phyloP scores from a whole-genome alignment of 2,888 invertebrate genomes.

The Mongoloraphidia duomilia region DNA sequence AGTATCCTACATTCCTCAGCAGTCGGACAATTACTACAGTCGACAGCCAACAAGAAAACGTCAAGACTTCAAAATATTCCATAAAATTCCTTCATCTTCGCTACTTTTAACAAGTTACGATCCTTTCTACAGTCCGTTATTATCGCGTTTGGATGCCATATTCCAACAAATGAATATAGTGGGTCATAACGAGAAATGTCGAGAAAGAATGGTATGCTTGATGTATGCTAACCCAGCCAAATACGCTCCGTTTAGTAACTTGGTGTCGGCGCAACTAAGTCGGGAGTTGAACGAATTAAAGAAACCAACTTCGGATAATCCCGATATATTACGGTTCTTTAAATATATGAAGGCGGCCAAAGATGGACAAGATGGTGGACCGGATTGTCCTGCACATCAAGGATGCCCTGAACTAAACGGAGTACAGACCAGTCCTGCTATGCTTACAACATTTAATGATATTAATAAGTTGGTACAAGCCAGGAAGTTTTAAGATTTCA shows the following conservation, averaged over 20 bases:
- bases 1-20: slow-evolving; percentile 43
- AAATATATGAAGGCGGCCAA: slow-evolving; percentile 82
- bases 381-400: slow-evolving; percentile 51
- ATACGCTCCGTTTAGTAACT: slow-evolving; percentile 78
- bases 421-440: slow-evolving; percentile 57
- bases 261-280: slow-evolving; percentile 77
- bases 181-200: slow-evolving; percentile 49
- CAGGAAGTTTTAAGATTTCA: slow-evolving; percentile 36
- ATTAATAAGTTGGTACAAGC: slow-evolving; percentile 79
- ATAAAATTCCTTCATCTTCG: slow-evolving; percentile 72
- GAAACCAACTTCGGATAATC: slow-evolving; percentile 73
- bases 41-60: slow-evolving; percentile 33
- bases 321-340: slow-evolving; percentile 77
- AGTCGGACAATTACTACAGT: slow-evolving; percentile 47
- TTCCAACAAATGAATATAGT: slow-evolving; percentile 58
- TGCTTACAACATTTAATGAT: slow-evolving; percentile 75
- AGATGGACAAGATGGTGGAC: slow-evolving; percentile 65
- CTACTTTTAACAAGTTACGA: slow-evolving; percentile 73
- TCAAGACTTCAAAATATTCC: slow-evolving; percentile 69
- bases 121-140: slow-evolving; percentile 76
- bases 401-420: slow-evolving; percentile 44
- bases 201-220: slow-evolving; percentile 71
- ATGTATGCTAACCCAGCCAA: slow-evolving; percentile 82
- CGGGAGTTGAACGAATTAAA: slow-evolving; percentile 74
- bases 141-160: slow-evolving; percentile 72